These are phyloP conservation scores for Aphidoletes aphidimyza DNA, from an alignment of 2,888 invertebrate species.

Conservation along the genomic window DNA sequence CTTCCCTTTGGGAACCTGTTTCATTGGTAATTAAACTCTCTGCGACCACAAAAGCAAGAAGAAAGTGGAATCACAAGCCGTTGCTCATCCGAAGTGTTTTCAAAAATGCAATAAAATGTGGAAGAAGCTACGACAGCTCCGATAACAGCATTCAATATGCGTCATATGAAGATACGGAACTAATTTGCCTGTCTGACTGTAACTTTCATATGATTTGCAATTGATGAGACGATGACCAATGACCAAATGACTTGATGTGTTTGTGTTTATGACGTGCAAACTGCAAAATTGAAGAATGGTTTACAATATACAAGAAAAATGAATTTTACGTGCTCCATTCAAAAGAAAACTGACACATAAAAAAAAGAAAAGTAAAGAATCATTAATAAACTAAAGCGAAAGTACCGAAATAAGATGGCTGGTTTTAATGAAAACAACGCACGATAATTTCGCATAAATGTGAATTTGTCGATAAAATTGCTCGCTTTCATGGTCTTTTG, in stretches of 20 bases:
- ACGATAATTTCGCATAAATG: neutral
- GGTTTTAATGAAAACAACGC: neutral
- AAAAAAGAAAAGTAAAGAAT: neutral
- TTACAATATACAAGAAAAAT: neutral
- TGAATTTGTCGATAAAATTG: neutral
- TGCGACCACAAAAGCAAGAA: neutral
- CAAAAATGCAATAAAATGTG: constrained; percentile 22
- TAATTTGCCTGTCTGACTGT: too few relatives aligned
- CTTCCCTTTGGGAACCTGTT: neutral
- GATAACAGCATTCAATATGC: too few relatives aligned
- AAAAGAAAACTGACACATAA: neutral
- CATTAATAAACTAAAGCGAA: constrained; percentile 1
- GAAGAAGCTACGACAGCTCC: neutral
- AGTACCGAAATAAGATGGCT: neutral
- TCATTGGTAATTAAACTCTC: neutral
- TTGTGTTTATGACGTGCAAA: neutral
- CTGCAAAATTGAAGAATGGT: neutral
- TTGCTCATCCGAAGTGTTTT: neutral
- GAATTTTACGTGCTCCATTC: neutral
- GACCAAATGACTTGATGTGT: neutral
- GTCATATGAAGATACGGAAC: constrained; percentile 31
- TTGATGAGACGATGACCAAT: constrained; percentile 21
- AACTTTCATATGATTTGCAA: neutral
- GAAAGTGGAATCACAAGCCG: neutral
- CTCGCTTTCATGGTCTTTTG: neutral